Base-by-base conservation (phyloP, 2,797 vertebrate genomes). In the Distichodus sexfasciatus region DNA sequence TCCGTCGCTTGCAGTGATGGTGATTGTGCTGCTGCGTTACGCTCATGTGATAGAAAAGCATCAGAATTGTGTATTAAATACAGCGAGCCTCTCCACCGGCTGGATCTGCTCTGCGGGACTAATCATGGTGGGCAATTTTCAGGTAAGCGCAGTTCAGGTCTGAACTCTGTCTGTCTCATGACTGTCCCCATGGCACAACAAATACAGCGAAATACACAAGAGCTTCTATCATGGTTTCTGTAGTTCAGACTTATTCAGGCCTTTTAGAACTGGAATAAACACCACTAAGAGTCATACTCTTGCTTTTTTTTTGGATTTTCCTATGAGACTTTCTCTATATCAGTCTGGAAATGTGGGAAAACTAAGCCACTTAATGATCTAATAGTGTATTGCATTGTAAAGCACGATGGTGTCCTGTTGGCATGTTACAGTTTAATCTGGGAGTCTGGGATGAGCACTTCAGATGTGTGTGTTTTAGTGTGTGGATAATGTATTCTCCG, bases 51-150 rank as follows among this genome's bases (percentile, higher is more conserved):
- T 94, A 11, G 93, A 96, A 85, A 85, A 86, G 41, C 88, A 94
- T 21, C 92, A 93, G 77, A 94, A 93, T 0, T 94, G 93, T 12
- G 74, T 94, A 11, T 90, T 96, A 64, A 95, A 95, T 87, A 94
- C 91, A 1, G 91, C 94, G 9, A 91, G 91, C 19, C 91, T 95
- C 69, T 90, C 90, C 36, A 83, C 91, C 0, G 90, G 92, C 4
- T 96, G 94, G 94, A 89, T 94, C 85, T 95, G 94, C 0, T 93
- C 93, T 0, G 92, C 91, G 0, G 94, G 94, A 0, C 94, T 96
- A 87, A 92, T 92, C 79, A 93, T 95, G 90, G 93, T 95, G 62
- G 94, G 94, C 74, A 95, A 92, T 83, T 95, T 96, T 78, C 94
- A 95, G 94, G 94, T 94, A 88, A 58, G 63, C 44, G 41, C 21